phyloP scores from a whole-genome alignment of 2,888 invertebrate genomes.

The Tholera decimalis region DNA sequence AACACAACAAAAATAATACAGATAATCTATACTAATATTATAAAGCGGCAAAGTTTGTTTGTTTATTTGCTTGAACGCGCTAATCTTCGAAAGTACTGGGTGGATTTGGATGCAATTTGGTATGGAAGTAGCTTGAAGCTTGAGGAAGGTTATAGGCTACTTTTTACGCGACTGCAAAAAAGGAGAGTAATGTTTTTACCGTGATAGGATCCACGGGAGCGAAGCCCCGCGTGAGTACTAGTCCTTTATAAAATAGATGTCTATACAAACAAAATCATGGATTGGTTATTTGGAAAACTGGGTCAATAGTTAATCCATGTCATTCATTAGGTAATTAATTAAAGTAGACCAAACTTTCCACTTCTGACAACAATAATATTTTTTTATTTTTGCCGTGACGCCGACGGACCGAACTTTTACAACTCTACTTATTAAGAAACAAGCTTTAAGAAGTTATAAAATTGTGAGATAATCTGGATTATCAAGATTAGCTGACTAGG shows the following conservation, averaged over 20 bases:
- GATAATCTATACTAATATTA: too few species aligned
- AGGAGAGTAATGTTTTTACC: too few species aligned
- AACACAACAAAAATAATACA: too few species aligned
- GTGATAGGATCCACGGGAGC: too few species aligned
- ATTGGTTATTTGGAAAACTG: constrained; percentile 17
- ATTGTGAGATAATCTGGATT: constrained; percentile 9
- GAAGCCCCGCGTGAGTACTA: too few species aligned
- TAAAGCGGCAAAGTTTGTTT: too few species aligned
- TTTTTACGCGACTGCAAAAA: too few species aligned
- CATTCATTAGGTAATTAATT: constrained; percentile 8
- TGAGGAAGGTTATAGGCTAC: too few species aligned
- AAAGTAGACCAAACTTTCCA: constrained; percentile 8
- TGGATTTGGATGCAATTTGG: too few species aligned
- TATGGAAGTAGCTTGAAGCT: too few species aligned
- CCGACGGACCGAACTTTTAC: not conserved
- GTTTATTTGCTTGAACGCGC: too few species aligned
- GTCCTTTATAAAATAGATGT: not conserved
- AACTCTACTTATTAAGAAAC: not conserved
- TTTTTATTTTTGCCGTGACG: not conserved
- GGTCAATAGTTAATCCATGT: constrained; percentile 24
- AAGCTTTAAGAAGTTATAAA: not conserved
- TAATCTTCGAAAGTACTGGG: too few species aligned
- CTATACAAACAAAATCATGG: constrained; percentile 13
- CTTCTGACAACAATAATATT: not conserved
- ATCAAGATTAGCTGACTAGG: not conserved